Conservation (phyloP, 2,797 vertebrate genomes). For the Mus caroli region DNA sequence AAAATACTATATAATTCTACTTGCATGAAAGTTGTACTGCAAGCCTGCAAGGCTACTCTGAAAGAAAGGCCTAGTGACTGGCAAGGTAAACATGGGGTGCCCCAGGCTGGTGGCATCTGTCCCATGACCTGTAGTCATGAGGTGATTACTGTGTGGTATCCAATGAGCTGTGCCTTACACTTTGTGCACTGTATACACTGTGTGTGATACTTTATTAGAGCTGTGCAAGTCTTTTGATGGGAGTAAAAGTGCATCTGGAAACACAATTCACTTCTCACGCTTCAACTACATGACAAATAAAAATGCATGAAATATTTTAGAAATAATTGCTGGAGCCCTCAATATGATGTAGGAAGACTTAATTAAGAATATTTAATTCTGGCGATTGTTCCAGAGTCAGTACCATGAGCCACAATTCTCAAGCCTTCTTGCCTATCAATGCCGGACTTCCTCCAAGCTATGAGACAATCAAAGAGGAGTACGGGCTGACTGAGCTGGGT, state of each 20-base stretch:
- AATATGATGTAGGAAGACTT: conserved; percentile 38
- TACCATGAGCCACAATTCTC: too few species aligned
- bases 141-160: not conserved
- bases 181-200: not conserved
- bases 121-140: not conserved
- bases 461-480: too few species aligned
- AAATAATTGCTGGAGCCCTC: conserved; percentile 9
- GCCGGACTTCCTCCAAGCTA: too few species aligned
- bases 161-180: not conserved
- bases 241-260: conserved; percentile 37
- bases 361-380: conserved; percentile 45
- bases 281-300: conserved; percentile 30
- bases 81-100: not conserved
- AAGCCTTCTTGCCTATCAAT: too few species aligned
- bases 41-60: not conserved
- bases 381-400: too few species aligned
- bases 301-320: conserved; percentile 45
- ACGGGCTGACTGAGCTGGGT: too few species aligned
- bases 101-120: not conserved
- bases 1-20: conserved; percentile 18
- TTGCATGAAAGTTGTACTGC: conserved; percentile 24
- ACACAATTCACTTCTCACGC: not conserved
- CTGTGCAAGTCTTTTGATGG: not conserved
- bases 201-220: not conserved
- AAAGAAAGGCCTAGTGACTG: not conserved